Evolutionary conservation across 1,140 invertebrate genomes (phyloP).

Genomic region (Augochlora pura): DNA sequence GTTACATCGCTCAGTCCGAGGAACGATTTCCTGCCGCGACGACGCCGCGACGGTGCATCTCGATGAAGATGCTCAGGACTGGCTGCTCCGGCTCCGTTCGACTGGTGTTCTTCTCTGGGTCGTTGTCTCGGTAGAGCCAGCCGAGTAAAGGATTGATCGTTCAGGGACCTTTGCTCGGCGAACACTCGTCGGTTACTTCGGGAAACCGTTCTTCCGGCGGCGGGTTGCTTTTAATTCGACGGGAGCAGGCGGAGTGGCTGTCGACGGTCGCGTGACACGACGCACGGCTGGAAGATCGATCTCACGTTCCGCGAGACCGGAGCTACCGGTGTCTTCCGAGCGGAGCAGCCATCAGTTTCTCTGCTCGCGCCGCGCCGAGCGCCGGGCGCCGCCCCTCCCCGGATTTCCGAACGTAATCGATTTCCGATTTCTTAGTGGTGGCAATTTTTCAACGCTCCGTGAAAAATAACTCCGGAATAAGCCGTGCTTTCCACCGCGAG

Average conservation of each 20-base stretch:
- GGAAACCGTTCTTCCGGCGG: background rate
- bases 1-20: conserved; percentile 24
- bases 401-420: conserved; percentile 70
- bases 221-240: conserved; percentile 18
- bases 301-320: conserved; percentile 19
- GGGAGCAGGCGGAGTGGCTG: background rate
- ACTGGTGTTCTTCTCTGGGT: background rate
- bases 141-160: background rate
- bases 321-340: conserved; percentile 45
- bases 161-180: conserved; percentile 1
- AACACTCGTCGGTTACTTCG: background rate
- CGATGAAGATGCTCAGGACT: background rate
- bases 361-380: conserved; percentile 18
- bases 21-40: conserved; percentile 1
- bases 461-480: conserved; percentile 76
- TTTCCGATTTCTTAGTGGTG: conserved; percentile 74
- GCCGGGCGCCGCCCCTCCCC: conserved; percentile 14
- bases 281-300: conserved; percentile 39
- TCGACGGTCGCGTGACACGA: conserved; percentile 39
- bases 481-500: conserved; percentile 53
- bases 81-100: background rate
- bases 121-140: background rate
- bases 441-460: conserved; percentile 72
- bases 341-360: conserved; percentile 53
- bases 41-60: background rate